A percentile compares a stretch with the other conserved stretches of the same genome.
These are phyloP conservation scores for Anthonomus grandis DNA, from an alignment of 1,140 invertebrate species.

Conservation along the genomic window DNA sequence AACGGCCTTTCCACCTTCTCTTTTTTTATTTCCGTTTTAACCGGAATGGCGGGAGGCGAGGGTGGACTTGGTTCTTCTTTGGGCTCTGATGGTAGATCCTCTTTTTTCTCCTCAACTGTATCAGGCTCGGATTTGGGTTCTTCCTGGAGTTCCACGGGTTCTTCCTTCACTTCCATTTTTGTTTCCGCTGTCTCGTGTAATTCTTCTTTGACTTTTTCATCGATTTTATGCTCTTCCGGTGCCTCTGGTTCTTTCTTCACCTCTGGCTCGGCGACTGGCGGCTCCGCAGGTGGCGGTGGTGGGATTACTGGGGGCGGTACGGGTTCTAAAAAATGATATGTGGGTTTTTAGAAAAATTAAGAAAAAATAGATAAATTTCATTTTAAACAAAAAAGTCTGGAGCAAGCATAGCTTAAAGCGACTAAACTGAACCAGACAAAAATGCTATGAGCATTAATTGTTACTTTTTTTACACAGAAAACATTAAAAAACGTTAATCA, in stretches of 20 bases:
- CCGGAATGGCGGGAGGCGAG: constrained; percentile 2
- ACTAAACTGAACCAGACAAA: too few relatives aligned
- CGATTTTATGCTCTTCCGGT: constrained; percentile 17
- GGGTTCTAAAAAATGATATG: too few relatives aligned
- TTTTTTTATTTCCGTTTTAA: constrained; percentile 30
- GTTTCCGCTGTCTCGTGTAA: constrained; percentile 17
- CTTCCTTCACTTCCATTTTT: constrained; percentile 31
- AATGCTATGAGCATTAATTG: too few relatives aligned
- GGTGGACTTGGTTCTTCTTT: neutral
- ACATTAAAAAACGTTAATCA: too few relatives aligned
- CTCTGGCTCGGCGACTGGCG: neutral
- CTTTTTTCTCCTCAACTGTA: constrained; percentile 36
- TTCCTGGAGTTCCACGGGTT: constrained; percentile 23
- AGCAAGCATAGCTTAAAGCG: too few relatives aligned
- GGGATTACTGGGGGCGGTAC: constrained; percentile 8
- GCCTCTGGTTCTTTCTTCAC: constrained; percentile 14
- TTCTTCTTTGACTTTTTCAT: constrained; percentile 12
- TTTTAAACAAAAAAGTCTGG: too few relatives aligned
- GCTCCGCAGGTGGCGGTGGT: neutral
- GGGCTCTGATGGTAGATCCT: too few relatives aligned
- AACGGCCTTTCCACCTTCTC: constrained; percentile 27
- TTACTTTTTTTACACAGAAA: too few relatives aligned
- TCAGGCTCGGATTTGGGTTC: constrained; percentile 12
- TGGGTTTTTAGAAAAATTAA: neutral
- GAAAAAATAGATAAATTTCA: neutral